These are phyloP conservation scores for Megatriorchis doriae DNA, from an alignment of 2,113 vertebrate species.

Conservation along the genomic window DNA sequence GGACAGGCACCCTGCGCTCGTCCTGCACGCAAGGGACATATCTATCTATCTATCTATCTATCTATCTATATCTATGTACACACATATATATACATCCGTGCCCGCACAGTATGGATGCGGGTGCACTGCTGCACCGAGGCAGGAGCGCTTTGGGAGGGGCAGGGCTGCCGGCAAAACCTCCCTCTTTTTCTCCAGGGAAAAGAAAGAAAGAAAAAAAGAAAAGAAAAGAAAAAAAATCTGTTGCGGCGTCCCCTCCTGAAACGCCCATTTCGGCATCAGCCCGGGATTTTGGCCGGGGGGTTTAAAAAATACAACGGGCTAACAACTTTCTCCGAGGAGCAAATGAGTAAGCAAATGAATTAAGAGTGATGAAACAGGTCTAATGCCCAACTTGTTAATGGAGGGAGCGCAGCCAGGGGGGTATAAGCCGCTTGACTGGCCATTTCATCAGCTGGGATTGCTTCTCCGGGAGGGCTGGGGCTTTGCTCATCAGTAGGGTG, in stretches of 20 bases:
- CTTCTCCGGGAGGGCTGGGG: background rate
- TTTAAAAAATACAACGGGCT: slow-evolving; percentile 44
- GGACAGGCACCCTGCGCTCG: background rate
- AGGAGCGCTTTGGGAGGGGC: background rate
- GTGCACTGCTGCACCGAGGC: background rate
- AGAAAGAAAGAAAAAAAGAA: too few species aligned
- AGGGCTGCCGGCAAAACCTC: background rate
- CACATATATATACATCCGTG: too few species aligned
- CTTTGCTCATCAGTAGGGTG: slow-evolving; percentile 8
- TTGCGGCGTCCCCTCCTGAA: background rate
- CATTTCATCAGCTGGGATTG: slow-evolving; percentile 78
- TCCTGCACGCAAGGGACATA: fast-evolving
- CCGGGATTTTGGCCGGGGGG: background rate
- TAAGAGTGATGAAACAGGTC: slow-evolving; percentile 72
- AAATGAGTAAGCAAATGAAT: slow-evolving; percentile 74
- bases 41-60: fast-evolving
- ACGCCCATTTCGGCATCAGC: background rate
- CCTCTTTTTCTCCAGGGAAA: background rate
- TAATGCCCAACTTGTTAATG: slow-evolving; percentile 31
- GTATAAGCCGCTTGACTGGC: slow-evolving; percentile 76
- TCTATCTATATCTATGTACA: too few species aligned
- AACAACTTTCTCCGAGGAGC: slow-evolving; percentile 69
- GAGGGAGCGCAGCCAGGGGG: slow-evolving; percentile 23
- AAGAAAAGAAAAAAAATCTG: background rate
- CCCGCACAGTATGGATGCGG: background rate